phyloP scores from a whole-genome alignment of 1,140 invertebrate genomes.

The Drosophila dunni region DNA sequence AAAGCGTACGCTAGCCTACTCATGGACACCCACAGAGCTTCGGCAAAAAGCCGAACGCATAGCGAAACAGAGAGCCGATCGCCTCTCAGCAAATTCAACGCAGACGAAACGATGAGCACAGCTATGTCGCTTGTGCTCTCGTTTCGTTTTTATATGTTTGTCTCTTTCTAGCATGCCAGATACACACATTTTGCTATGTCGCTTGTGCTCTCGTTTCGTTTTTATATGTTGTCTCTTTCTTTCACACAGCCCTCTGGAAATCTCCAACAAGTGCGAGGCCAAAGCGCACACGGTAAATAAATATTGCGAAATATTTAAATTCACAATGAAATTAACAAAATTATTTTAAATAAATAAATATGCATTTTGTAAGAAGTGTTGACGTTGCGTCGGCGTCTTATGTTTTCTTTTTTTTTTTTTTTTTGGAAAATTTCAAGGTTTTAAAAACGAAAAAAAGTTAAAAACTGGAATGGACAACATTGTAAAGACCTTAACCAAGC shows the following conservation, averaged over 20 bases:
- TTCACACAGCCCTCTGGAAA: background rate
- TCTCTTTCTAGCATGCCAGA: too few species aligned
- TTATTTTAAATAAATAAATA: slow-evolving; percentile 16
- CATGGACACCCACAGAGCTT: too few species aligned
- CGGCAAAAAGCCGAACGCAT: too few species aligned
- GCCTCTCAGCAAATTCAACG: too few species aligned
- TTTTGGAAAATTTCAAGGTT: background rate
- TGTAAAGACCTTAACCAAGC: background rate
- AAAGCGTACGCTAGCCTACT: too few species aligned
- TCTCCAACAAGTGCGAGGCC: slow-evolving; percentile 7
- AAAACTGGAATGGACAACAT: background rate
- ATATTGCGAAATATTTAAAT: slow-evolving; percentile 32
- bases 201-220: too few species aligned
- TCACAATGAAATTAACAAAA: slow-evolving; percentile 15
- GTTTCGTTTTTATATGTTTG: too few species aligned
- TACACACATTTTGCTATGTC: too few species aligned
- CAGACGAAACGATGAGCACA: too few species aligned
- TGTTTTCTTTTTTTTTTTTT: background rate
- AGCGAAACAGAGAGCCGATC: too few species aligned
- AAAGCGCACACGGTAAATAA: slow-evolving; percentile 29
- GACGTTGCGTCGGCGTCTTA: slow-evolving; percentile 9
- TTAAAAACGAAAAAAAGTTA: background rate
- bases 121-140: too few species aligned
- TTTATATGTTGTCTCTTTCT: too few species aligned
- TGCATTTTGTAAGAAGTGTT: slow-evolving; percentile 12